phyloP scores from a whole-genome alignment of 1,140 invertebrate species.

The Neodiprion virginianus region DNA sequence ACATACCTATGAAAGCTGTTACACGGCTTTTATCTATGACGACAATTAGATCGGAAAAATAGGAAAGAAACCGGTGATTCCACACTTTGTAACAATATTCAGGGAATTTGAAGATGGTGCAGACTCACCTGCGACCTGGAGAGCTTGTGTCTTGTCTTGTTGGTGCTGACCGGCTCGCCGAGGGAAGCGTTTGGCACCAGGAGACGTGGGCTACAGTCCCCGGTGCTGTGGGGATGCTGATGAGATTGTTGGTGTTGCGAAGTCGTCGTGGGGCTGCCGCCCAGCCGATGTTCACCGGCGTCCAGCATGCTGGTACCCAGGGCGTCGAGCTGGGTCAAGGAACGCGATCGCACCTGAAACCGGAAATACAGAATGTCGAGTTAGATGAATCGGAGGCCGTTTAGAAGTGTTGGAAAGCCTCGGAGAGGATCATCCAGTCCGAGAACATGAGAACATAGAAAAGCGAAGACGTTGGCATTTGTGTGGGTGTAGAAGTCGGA shows the following conservation, averaged over 20 bases:
- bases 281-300: constrained; percentile 51
- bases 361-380: constrained; percentile 18
- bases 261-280: constrained; percentile 38
- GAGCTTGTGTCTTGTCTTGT: constrained; percentile 63
- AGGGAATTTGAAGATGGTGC: neutral
- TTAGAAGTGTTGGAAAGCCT: too few species aligned
- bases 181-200: constrained; percentile 51
- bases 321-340: constrained; percentile 69
- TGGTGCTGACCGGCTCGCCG: constrained; percentile 43
- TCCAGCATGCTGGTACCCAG: constrained; percentile 66
- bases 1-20: too few species aligned
- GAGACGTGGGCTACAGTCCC: constrained; percentile 49
- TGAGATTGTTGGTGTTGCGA: constrained; percentile 44
- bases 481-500: too few species aligned
- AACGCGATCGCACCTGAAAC: constrained; percentile 69
- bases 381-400: neutral
- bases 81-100: too few species aligned
- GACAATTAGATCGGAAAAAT: too few species aligned
- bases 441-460: too few species aligned
- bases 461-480: too few species aligned
- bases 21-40: too few species aligned
- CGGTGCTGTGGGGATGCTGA: constrained; percentile 35
- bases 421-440: too few species aligned
- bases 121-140: constrained; percentile 66
- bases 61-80: too few species aligned